Evolutionary conservation across 2,113 vertebrate genomes (phyloP).

Genomic region (Silurus glanis): DNA sequence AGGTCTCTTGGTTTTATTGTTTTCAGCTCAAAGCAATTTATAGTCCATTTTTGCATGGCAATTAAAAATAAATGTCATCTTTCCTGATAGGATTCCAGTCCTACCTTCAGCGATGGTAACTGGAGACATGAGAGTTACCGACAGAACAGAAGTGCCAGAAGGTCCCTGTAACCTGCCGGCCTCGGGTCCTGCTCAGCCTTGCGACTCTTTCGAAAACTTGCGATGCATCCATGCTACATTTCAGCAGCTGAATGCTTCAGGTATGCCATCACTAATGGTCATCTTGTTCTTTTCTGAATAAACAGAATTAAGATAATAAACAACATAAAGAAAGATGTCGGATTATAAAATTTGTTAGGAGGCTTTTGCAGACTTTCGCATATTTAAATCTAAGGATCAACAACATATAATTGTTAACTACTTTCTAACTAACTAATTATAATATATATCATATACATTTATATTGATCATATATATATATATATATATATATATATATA

Average conservation of each 20-base stretch:
- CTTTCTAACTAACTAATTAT: neutral
- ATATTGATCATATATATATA: no score
- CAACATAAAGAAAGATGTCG: neutral
- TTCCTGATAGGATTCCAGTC: slow-evolving; percentile 3
- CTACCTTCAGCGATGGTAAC: slow-evolving; percentile 60
- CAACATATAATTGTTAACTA: neutral
- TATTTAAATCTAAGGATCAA: neutral
- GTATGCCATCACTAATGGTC: slow-evolving; percentile 44
- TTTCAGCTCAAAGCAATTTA: neutral
- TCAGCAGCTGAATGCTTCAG: slow-evolving; percentile 81
- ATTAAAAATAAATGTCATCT: neutral
- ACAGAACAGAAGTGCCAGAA: slow-evolving; percentile 39
- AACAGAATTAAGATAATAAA: neutral
- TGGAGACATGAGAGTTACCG: slow-evolving; percentile 49
- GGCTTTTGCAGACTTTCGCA: neutral
- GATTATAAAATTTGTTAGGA: neutral
- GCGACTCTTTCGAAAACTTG: slow-evolving; percentile 81
- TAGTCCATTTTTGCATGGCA: neutral
- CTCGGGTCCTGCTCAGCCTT: slow-evolving; percentile 38
- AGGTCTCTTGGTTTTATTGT: neutral
- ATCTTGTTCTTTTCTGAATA: neutral
- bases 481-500: no score
- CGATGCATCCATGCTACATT: slow-evolving; percentile 85
- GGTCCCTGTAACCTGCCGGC: slow-evolving; percentile 38
- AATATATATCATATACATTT: no score